Conservation (phyloP, 2,113 vertebrate species). For the Xiphias gladius region DNA sequence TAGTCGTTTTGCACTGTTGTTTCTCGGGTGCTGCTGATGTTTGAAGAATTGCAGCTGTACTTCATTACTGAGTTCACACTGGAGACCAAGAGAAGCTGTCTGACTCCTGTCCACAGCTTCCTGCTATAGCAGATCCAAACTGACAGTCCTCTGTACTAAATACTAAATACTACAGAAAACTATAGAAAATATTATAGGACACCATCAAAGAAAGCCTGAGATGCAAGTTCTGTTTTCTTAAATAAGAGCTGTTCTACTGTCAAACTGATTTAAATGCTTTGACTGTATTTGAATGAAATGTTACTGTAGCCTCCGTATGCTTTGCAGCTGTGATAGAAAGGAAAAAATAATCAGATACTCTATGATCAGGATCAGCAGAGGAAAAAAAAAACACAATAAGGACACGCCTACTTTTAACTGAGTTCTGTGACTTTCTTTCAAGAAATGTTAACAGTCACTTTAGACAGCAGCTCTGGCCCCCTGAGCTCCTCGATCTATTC, state of each 20-base stretch:
- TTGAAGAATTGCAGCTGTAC: constrained; percentile 13
- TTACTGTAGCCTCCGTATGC: not conserved
- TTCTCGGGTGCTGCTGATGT: not conserved
- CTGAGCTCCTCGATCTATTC: not conserved
- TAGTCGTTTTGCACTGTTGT: not conserved
- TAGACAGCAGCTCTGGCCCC: not conserved
- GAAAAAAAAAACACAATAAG: not conserved
- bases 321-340: not conserved
- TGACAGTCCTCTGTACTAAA: not conserved
- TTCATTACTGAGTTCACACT: constrained; percentile 10
- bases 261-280: not conserved
- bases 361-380: not conserved
- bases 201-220: not conserved
- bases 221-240: not conserved
- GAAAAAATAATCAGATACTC: not conserved
- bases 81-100: not conserved
- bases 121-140: not conserved
- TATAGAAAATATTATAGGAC: not conserved
- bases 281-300: not conserved
- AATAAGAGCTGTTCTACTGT: not conserved
- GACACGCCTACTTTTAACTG: not conserved
- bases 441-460: not conserved
- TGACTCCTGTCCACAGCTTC: not conserved
- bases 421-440: not conserved
- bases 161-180: not conserved